Conservation (phyloP, 1,140 invertebrate genomes). For the Harlomillsia oculata region DNA sequence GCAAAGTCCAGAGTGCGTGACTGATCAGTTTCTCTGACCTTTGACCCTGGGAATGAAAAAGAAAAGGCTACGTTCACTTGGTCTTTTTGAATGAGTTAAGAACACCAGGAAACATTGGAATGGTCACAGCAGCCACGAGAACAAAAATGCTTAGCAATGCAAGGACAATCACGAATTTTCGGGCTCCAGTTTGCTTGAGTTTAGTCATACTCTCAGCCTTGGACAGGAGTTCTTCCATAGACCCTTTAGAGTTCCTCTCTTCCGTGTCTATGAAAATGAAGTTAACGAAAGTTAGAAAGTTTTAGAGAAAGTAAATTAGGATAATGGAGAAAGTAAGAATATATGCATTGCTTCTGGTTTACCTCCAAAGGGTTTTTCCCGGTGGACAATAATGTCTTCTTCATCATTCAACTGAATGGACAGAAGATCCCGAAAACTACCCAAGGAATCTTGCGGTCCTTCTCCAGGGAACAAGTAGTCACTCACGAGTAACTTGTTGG, state of each 20-base stretch:
- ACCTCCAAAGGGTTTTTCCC: constrained; percentile 41
- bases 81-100: too few species aligned
- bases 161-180: background rate
- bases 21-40: too few species aligned
- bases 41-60: too few species aligned
- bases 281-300: background rate
- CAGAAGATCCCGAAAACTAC: constrained; percentile 61
- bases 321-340: background rate
- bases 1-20: too few species aligned
- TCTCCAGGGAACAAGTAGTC: constrained; percentile 79
- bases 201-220: constrained; percentile 22
- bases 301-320: background rate
- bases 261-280: constrained; percentile 13
- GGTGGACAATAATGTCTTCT: constrained; percentile 48
- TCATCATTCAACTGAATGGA: constrained; percentile 56
- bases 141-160: background rate
- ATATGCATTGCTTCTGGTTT: background rate
- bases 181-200: background rate
- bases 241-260: constrained; percentile 21
- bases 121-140: background rate
- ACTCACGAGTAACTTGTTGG: constrained; percentile 58
- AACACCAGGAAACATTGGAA: too few species aligned
- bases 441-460: constrained; percentile 59
- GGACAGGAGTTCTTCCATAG: constrained; percentile 29
- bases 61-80: too few species aligned